A percentile compares a stretch with the other conserved stretches of the same genome.
These are phyloP conservation scores for Corythoichthys haematopterus DNA, from an alignment of 2,113 vertebrate species.

Conservation along the genomic window DNA sequence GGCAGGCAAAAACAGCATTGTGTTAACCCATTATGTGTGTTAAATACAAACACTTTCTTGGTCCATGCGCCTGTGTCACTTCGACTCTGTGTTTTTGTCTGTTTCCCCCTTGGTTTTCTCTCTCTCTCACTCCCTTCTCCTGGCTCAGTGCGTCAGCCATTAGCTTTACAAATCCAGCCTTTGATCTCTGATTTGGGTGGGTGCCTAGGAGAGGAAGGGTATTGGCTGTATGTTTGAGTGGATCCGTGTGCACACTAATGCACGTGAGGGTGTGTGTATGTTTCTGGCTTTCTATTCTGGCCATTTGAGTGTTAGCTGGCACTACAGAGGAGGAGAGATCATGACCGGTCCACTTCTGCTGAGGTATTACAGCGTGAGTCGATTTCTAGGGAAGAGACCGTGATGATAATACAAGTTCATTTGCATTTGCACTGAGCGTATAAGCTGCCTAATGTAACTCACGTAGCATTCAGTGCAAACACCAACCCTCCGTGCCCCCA, in stretches of 20 bases:
- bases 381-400: slow-evolving; percentile 67
- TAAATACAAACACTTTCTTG: slow-evolving; percentile 46
- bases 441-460: slow-evolving; percentile 70
- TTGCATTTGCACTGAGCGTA: slow-evolving; percentile 69
- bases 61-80: slow-evolving; percentile 29
- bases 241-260: not conserved
- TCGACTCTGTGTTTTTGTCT: slow-evolving; percentile 47
- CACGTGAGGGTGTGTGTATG: slow-evolving; percentile 13
- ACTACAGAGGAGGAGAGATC: slow-evolving; percentile 63
- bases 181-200: slow-evolving; percentile 97
- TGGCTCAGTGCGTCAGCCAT: slow-evolving; percentile 90
- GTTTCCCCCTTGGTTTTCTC: slow-evolving; percentile 44
- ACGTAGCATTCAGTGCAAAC: slow-evolving; percentile 59
- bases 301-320: slow-evolving; percentile 60
- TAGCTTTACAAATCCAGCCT: slow-evolving; percentile 99
- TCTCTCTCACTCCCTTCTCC: slow-evolving; percentile 67
- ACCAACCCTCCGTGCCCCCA: slow-evolving; percentile 22
- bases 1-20: slow-evolving; percentile 31
- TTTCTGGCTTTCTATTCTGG: slow-evolving; percentile 54
- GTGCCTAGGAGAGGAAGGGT: slow-evolving; percentile 70
- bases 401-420: slow-evolving; percentile 76
- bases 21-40: slow-evolving; percentile 33
- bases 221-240: slow-evolving; percentile 34
- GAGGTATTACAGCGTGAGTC: slow-evolving; percentile 76
- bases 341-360: slow-evolving; percentile 76